Conservation (phyloP, 2,113 vertebrate genomes). For the Speoplatyrhinus poulsoni region DNA sequence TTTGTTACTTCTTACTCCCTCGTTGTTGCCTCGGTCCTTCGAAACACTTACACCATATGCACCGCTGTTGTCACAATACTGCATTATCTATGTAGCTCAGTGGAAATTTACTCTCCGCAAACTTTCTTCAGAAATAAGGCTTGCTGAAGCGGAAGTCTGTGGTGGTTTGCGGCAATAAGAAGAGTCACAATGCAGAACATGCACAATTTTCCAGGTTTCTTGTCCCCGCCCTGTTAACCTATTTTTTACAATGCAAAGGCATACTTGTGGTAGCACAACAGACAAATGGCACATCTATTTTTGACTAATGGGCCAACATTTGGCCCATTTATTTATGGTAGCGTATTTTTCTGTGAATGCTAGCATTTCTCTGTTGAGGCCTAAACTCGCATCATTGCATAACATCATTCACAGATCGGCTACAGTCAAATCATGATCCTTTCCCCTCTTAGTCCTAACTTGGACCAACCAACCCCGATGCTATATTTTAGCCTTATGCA, state of each 20-base stretch:
- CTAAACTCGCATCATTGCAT: conserved; percentile 22
- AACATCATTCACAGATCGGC: neutral
- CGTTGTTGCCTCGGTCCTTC: too few relatives aligned
- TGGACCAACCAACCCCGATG: neutral
- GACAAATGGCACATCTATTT: conserved; percentile 70
- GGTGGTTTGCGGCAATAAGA: conserved; percentile 53
- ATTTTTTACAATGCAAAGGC: conserved; percentile 66
- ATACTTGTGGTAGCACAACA: conserved; percentile 64
- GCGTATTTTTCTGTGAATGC: conserved; percentile 57
- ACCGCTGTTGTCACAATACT: neutral
- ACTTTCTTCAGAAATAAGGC: conserved; percentile 15
- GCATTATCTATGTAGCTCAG: conserved; percentile 45
- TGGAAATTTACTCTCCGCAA: conserved; percentile 25
- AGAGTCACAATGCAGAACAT: conserved; percentile 38
- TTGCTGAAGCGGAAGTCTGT: conserved; percentile 50
- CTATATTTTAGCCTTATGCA: neutral
- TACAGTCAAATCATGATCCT: neutral
- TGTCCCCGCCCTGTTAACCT: conserved; percentile 69
- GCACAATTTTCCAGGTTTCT: conserved; percentile 65
- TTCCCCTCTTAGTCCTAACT: neutral
- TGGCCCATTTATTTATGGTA: conserved; percentile 66
- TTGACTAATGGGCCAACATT: conserved; percentile 72
- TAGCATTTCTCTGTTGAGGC: conserved; percentile 45
- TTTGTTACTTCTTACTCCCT: too few relatives aligned
- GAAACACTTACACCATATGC: too few relatives aligned